Percentiles rank a stretch among this genome's conserved stretches.
phyloP scores from a whole-genome alignment of 2,888 invertebrate genomes.

The Tortrix viridana region DNA sequence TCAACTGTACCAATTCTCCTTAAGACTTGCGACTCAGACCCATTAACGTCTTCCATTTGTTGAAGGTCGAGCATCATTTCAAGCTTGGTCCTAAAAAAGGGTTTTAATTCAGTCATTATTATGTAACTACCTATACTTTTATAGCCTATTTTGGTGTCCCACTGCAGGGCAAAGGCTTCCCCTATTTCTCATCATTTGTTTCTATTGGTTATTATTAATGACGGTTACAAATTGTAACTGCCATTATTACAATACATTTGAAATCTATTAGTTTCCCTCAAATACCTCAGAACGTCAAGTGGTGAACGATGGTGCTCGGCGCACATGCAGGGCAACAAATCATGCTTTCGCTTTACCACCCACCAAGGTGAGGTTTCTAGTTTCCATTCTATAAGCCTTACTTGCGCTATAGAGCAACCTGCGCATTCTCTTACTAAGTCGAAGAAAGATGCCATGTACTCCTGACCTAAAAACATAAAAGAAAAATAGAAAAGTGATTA shows the following conservation, averaged over 20 bases:
- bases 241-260: too few species aligned
- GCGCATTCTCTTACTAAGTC: slow-evolving; percentile 65
- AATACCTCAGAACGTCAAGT: slow-evolving; percentile 67
- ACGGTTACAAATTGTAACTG: too few species aligned
- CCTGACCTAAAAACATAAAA: slow-evolving; percentile 68
- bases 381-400: slow-evolving; percentile 80
- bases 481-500: not conserved
- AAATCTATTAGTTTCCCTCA: not conserved
- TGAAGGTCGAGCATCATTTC: slow-evolving; percentile 26
- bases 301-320: slow-evolving; percentile 66
- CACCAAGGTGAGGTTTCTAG: slow-evolving; percentile 71
- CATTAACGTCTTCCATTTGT: slow-evolving; percentile 32
- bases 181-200: too few species aligned
- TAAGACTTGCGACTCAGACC: slow-evolving; percentile 37
- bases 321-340: slow-evolving; percentile 66
- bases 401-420: slow-evolving; percentile 60
- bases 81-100: slow-evolving; percentile 48
- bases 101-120: too few species aligned
- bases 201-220: too few species aligned
- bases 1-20: slow-evolving; percentile 50
- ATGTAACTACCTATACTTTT: too few species aligned
- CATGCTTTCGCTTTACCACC: slow-evolving; percentile 58
- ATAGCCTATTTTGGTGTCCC: too few species aligned
- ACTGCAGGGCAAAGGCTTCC: too few species aligned
- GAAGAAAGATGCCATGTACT: slow-evolving; percentile 75